These are phyloP conservation scores for Philaethria dido DNA, from an alignment of 2,888 invertebrate species.

Conservation along the genomic window DNA sequence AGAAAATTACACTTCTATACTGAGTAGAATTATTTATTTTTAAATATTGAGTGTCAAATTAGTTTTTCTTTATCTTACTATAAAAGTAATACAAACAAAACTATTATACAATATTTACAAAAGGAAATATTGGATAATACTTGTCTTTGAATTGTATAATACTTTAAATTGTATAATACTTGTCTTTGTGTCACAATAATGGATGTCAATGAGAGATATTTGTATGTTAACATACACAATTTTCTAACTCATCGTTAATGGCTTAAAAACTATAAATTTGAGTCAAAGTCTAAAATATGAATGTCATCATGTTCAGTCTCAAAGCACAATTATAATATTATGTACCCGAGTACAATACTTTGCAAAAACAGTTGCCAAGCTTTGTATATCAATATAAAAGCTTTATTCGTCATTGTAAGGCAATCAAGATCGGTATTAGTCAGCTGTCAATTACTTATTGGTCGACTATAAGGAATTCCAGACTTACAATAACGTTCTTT, in stretches of 20 bases:
- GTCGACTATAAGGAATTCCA: background rate
- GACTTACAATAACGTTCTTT: slow-evolving; percentile 1
- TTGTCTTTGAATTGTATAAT: too few relatives aligned
- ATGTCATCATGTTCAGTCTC: background rate
- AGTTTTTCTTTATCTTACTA: too few relatives aligned
- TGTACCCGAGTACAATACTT: background rate
- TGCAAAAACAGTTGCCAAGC: background rate
- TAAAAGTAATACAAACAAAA: too few relatives aligned
- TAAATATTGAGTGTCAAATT: too few relatives aligned
- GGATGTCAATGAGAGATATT: too few relatives aligned
- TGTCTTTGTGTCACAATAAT: too few relatives aligned
- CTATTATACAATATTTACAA: too few relatives aligned
- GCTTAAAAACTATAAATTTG: background rate
- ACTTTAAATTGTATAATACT: too few relatives aligned
- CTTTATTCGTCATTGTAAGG: background rate
- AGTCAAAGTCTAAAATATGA: background rate
- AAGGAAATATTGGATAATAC: too few relatives aligned
- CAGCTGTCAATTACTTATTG: background rate
- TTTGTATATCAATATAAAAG: background rate
- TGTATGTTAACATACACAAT: background rate
- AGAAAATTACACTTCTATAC: background rate
- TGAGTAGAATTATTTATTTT: background rate
- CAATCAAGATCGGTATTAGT: background rate
- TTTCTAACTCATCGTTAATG: background rate
- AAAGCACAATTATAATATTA: background rate